Percentiles rank a stretch among this genome's conserved stretches.
phyloP scores from a whole-genome alignment of 2,113 vertebrate genomes.

The Tragelaphus strepsiceros region DNA sequence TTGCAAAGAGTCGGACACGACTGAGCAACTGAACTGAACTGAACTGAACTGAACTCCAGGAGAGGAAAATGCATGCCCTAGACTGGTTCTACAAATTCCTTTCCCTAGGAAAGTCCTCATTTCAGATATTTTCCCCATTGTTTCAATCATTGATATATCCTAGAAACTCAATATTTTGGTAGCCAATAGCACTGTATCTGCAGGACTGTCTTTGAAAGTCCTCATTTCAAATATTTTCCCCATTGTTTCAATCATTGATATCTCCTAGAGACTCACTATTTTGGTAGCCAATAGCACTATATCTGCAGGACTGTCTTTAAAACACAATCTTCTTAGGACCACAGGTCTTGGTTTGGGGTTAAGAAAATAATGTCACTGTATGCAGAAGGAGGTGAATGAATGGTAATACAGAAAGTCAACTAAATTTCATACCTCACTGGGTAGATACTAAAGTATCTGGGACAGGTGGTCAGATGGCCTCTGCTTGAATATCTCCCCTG shows the following conservation, averaged over 20 bases:
- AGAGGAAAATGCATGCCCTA: not conserved
- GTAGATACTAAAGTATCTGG: not conserved
- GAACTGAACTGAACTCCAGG: not conserved
- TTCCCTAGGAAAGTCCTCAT: not conserved
- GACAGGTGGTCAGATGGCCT: not conserved
- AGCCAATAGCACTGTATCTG: not conserved
- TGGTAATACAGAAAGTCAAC: not conserved
- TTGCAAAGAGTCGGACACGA: not conserved
- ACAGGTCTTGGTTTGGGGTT: not conserved
- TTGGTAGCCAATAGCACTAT: not conserved
- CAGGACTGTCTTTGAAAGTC: not conserved
- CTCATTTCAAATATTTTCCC: not conserved
- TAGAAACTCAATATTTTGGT: not conserved
- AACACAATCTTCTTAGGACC: not conserved
- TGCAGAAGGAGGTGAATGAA: not conserved
- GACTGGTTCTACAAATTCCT: not conserved
- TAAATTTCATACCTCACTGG: not conserved
- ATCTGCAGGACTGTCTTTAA: not conserved
- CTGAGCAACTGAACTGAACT: not conserved
- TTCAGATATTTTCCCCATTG: not conserved
- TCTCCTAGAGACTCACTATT: not conserved
- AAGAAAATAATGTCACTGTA: not conserved
- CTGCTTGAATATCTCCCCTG: not conserved
- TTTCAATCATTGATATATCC: not conserved
- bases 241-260: not conserved